Evolutionary conservation across 2,113 vertebrate genomes (phyloP), one percentile per base, ranked within the genome.

Genomic region (Erpornis zantholeuca): DNA sequence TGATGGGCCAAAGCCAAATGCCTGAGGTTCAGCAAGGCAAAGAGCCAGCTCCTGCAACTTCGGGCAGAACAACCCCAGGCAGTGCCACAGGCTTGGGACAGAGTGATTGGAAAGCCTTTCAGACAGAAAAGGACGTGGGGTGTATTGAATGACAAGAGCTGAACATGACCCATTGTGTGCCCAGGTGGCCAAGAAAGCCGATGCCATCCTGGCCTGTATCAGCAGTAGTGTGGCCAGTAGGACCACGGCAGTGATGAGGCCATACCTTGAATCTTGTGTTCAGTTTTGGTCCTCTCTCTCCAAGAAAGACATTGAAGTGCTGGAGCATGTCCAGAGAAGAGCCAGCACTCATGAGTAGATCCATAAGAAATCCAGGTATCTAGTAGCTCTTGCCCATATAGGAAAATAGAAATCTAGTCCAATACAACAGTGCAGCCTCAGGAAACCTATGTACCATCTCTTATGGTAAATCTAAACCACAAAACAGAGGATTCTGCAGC

Each of bases 341-440:
- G n/a, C 44, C 19, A 47, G 38, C 1, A 6, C 7, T 28, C 1
- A 0, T 42, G 14, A 45, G 23, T 10, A 33, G 25, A n/a, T 50
- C 29, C 33, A 2, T 27, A 66, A 47, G 25, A 82, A 17, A 29
- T 63, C 10, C 28, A 35, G 31, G 17, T 61, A 31, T 69, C 28
- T 10, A 9, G n/a, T 76, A 60, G 29, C 18, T 68, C 33, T 53
- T 88, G 31, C 7, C 16, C 3, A 8, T 44, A 33, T 10, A 69
- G 23, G 13, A 35, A 82, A 82, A 38, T 11, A 66, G 36, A 82
- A 5, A 6, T 80, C 4, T 0, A 4, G 31, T 10, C 12, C n/a
- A 52, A 5, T 66, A 69, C 29, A 66, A 27, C 25, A 42, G 8
- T 7, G 1, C 35, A 92, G 4, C 18, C 38, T 81, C 47, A 45